These are phyloP conservation scores for Pygoscelis antarcticus DNA, from an alignment of 2,113 vertebrate genomes.

Conservation along the genomic window DNA sequence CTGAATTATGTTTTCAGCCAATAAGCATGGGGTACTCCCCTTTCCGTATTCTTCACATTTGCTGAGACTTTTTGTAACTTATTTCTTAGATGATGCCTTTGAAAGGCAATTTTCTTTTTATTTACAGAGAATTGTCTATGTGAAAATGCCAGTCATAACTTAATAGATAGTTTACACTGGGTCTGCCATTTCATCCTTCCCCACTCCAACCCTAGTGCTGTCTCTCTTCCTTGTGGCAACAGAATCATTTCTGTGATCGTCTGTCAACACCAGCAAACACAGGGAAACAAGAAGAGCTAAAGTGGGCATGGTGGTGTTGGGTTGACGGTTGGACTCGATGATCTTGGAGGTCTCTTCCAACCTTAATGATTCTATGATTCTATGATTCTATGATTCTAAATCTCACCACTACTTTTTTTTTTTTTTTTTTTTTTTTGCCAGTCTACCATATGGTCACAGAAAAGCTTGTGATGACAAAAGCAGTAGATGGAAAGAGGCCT, in stretches of 20 bases:
- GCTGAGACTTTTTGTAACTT: background rate
- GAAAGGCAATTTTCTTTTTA: background rate
- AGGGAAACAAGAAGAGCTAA: background rate
- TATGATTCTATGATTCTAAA: background rate
- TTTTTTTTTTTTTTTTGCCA: background rate
- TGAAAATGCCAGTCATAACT: background rate
- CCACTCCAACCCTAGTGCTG: background rate
- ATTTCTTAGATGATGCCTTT: background rate
- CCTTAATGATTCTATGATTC: no score
- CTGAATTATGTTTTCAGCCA: background rate
- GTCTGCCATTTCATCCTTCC: background rate
- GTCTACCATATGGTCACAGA: background rate
- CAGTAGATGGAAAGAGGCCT: background rate
- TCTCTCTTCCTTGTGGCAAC: background rate
- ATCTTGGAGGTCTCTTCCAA: no score
- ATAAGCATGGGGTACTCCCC: background rate
- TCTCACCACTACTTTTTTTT: background rate
- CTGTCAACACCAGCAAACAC: background rate
- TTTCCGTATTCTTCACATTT: background rate
- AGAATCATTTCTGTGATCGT: background rate
- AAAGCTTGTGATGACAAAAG: background rate
- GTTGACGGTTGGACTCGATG: no score
- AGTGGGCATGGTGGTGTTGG: no score
- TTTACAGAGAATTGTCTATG: background rate
- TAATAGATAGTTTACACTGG: background rate